phyloP scores from a whole-genome alignment of 2,113 vertebrate species.

The Pica pica region DNA sequence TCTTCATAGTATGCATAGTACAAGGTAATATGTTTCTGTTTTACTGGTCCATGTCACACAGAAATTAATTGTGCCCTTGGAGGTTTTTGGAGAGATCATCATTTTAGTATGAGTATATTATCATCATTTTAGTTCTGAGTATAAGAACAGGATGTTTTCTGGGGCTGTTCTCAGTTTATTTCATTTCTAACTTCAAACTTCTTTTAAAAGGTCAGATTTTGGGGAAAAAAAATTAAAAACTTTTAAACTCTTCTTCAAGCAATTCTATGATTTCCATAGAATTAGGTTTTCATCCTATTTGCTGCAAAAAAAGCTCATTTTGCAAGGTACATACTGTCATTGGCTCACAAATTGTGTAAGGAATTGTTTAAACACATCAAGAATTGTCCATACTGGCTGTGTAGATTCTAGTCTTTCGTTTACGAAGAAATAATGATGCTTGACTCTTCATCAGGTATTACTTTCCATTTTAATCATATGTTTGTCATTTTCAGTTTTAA shows the following conservation, averaged over 20 bases:
- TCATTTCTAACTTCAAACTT: neutral
- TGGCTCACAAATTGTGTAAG: neutral
- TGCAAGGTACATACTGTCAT: neutral
- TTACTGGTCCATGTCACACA: neutral
- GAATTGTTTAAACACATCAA: neutral
- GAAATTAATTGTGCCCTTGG: neutral
- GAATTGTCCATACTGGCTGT: neutral
- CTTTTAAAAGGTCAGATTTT: neutral
- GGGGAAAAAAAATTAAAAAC: neutral
- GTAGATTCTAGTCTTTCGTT: neutral
- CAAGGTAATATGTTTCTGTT: neutral
- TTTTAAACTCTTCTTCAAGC: neutral
- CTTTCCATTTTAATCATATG: neutral
- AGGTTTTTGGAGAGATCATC: neutral
- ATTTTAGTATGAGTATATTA: neutral
- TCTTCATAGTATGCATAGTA: neutral
- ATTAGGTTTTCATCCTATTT: neutral
- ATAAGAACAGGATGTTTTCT: neutral
- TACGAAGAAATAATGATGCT: neutral
- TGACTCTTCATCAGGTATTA: neutral
- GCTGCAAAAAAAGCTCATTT: neutral
- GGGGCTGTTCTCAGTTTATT: neutral
- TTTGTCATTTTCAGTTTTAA: neutral
- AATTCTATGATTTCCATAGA: neutral
- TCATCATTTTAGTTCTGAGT: neutral